Evolutionary conservation across 2,113 vertebrate genomes (phyloP), one percentile per base, ranked within the genome.

Genomic region (Otolemur garnettii): DNA sequence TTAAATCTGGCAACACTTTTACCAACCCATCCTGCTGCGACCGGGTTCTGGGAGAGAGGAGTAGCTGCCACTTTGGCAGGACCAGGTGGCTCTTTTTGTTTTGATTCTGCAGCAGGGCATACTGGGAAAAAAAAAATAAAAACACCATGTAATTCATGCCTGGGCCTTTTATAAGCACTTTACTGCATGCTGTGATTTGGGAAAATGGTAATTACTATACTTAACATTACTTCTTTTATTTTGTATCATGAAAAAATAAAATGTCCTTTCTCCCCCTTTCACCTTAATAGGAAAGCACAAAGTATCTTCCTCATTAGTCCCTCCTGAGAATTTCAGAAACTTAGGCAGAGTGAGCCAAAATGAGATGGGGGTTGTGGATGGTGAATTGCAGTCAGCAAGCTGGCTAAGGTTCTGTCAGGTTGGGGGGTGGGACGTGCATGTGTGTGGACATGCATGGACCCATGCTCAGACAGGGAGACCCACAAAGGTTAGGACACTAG

Each of bases 161-260:
- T 87, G 77, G 83, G 74, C 28, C 71, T 95, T 84, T 82, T 42
- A 57, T 81, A 83, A 93, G 75, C 59, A 91, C 79, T 94, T 93
- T 89, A 22, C 64, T 88, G 82, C 57, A 71, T 82, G 82, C 79
- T 87, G 86, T 69, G 86, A 95, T 89, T 83, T 86, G 78, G 69
- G 60, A 93, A 97, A 97, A 94, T 38, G 90, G 50, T 96, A 93
- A 96, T 96, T 96, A 93, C 69, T 86, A 59, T 71, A 87, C 38
- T 92, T 94, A 91, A 57, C 53, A n/a, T 95, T 64, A 72, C 55
- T 96, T 79, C 50, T 50, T 94, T 90, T 95, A 90, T 94, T 96
- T 92, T 89, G 53, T 66, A 79, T 96, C 90, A 64, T 17, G 57
- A 78, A 92, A 91, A 79, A 86, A 77, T 79, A 60, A 38, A 92